Base-by-base conservation (phyloP, 2,797 vertebrate species). In the Myripristis murdjan region DNA sequence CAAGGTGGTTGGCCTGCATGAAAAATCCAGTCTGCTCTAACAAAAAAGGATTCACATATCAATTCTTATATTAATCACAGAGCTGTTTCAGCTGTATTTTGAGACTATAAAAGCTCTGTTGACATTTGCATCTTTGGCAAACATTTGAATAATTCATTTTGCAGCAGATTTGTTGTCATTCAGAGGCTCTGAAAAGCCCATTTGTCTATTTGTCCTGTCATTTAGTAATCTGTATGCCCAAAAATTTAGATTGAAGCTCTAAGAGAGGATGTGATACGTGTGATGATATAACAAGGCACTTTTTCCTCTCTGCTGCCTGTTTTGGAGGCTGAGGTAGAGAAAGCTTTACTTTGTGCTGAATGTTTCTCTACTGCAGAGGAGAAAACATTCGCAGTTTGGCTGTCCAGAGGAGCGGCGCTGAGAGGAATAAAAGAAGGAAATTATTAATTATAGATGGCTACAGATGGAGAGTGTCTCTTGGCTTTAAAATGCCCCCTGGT, bases 381-480 rank as follows among this genome's bases (percentile, higher is more conserved):
- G 24, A 73, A 73, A 79, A 68, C 49, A 70, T 51, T 11, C 37
- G 28, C 11, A 41, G 26, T 69, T 51, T 73, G 22, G 54, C 6
- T 22, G 39, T 68, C 62, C 47, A 35, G 31, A 54, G 47, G 46
- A 52, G 23, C 68, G 33, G 73, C n/a, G 18, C 79, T 77, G 66
- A 77, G 76, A 61, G 65, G 61, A 74, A 60, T 58, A 83, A 72
- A 28, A 63, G 64, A 74, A 78, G 81, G 79, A 82, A 76, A 67
- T 82, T 1, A 85, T 92, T 41, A 80, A 93, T 89, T 86, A 90
- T 89, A 61, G 31, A 92, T 89, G 75, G 63, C 57, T 83, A 66
- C 80, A 89, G 90, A 91, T 86, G 83, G 83, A 86, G 55, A 70
- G 51, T 41, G 43, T 83, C 69, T 35, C 64, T 59, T 87, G 74